Base-by-base conservation (phyloP, 1,140 invertebrate genomes). In the Hylaeus anthracinus region DNA sequence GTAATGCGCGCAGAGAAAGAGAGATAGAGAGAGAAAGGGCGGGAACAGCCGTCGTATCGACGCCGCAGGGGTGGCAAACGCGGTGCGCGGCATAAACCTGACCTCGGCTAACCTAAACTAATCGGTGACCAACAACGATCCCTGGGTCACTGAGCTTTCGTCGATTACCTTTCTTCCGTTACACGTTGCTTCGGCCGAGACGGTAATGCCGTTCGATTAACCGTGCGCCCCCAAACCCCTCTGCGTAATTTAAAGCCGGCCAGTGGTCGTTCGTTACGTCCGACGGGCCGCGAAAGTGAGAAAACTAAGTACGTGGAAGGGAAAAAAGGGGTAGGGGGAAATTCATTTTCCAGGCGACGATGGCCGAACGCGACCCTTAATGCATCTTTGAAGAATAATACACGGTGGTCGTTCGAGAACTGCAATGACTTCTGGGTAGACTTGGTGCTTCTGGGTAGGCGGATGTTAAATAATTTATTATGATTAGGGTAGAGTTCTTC, bases 151-250 rank as follows among this genome's bases (percentile, higher is more conserved):
- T 56, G 79, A 71, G 73, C 79, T 82, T 89, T 80, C 76, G 88
- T 88, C 87, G 87, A 88, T 89, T 85, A 79, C 71, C 78, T 86
- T 86, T 85, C 86, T 87, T 84, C 71, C 85, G 73, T 87, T 85
- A 83, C 75, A 84, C 79, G 69, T 85, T 71, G 60, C 72, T 45
- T 69, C 45, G 45, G 55, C 67, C 55, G 61, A 66, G 74, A 81
- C 77, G 69, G 65, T 82, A 85, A 87, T 87, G 58, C 73, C 71
- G 65, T 85, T 85, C 65, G 80, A 88, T 89, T 88, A 79, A 75
- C 79, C 76, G 55, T 63, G 45, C 48, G 53, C 60, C 39, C 53
- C 72, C 67, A 58, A 79, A 26, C 26, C 75, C 12, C 12, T 14
- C n/a, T 14, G 70, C 65, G 73, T 64, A 72, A 79, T 79, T 84